A percentile compares a stretch with the other conserved stretches of the same genome.
These are phyloP conservation scores for Mormyrus lacerda DNA, from an alignment of 2,113 vertebrate species.

Conservation along the genomic window DNA sequence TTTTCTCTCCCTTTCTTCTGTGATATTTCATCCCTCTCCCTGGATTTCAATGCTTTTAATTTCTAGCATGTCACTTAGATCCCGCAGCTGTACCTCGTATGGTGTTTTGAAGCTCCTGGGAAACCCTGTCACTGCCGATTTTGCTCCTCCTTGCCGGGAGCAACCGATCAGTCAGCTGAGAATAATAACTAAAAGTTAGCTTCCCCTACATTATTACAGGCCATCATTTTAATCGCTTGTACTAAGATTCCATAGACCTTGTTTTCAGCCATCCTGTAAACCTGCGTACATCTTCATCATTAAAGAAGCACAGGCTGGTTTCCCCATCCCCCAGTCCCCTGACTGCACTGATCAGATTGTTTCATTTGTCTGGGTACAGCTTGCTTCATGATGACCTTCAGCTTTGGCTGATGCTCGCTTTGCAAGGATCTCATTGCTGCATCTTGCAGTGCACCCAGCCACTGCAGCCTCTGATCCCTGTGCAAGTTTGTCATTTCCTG, in stretches of 20 bases:
- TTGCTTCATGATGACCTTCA: neutral
- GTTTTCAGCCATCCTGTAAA: neutral
- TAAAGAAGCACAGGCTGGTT: neutral
- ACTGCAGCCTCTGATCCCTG: neutral
- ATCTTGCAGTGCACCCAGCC: neutral
- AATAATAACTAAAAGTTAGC: neutral
- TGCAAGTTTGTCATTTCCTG: neutral
- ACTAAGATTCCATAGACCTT: neutral
- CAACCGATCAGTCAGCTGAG: slow-evolving; percentile 26
- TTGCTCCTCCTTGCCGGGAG: slow-evolving; percentile 9
- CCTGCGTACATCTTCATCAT: neutral
- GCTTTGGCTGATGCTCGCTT: neutral
- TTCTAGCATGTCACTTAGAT: neutral
- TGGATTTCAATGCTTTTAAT: neutral
- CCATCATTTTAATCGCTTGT: neutral
- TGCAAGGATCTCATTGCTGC: neutral
- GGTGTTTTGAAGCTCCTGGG: neutral
- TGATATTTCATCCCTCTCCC: neutral
- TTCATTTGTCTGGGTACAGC: neutral
- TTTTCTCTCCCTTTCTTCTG: neutral
- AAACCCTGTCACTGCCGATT: neutral
- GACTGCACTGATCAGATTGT: neutral
- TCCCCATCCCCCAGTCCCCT: neutral
- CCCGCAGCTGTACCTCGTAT: neutral
- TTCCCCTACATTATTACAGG: neutral